These are phyloP conservation scores for Actinernus sp. DNA, from an alignment of 92 coral and sea anemone genomes.

Conservation along the genomic window DNA sequence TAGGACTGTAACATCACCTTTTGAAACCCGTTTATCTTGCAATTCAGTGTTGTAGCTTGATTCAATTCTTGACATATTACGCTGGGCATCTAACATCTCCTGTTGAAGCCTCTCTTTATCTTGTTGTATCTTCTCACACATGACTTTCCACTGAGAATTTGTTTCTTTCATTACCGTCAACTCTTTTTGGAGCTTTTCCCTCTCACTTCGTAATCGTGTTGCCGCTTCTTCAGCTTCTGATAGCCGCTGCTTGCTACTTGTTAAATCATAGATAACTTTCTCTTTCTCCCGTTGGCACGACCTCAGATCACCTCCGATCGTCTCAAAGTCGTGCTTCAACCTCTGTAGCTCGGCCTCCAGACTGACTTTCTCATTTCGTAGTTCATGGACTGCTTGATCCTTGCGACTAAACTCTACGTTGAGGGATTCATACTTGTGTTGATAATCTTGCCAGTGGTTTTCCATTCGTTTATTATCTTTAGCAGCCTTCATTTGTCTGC, in stretches of 20 bases:
- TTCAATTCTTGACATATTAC: slow-evolving; percentile 62
- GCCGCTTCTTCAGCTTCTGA: slow-evolving; percentile 61
- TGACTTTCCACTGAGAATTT: slow-evolving; percentile 88
- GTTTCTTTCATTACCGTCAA: slow-evolving; percentile 77
- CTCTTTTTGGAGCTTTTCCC: slow-evolving; percentile 76
- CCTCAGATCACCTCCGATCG: slow-evolving; percentile 61
- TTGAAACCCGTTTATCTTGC: slow-evolving; percentile 49
- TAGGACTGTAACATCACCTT: slow-evolving; percentile 60
- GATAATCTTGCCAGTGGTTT: slow-evolving; percentile 63
- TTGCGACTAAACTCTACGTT: slow-evolving; percentile 67
- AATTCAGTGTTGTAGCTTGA: slow-evolving; percentile 49
- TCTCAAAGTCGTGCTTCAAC: slow-evolving; percentile 75
- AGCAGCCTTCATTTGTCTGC: slow-evolving; percentile 55
- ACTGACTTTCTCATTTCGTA: slow-evolving; percentile 64
- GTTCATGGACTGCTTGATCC: slow-evolving; percentile 61
- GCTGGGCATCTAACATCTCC: slow-evolving; percentile 74
- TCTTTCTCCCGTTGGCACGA: slow-evolving; percentile 84
- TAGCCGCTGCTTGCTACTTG: slow-evolving; percentile 48
- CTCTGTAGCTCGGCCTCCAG: slow-evolving; percentile 81
- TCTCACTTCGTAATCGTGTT: slow-evolving; percentile 62
- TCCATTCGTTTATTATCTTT: slow-evolving; percentile 66
- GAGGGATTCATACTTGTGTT: slow-evolving; percentile 61
- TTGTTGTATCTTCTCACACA: slow-evolving; percentile 89
- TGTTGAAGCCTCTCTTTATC: slow-evolving; percentile 85
- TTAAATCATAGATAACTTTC: slow-evolving; percentile 50